Evolutionary conservation across 1,140 invertebrate species (phyloP).

Genomic region (Lamellibrachia luymesi): DNA sequence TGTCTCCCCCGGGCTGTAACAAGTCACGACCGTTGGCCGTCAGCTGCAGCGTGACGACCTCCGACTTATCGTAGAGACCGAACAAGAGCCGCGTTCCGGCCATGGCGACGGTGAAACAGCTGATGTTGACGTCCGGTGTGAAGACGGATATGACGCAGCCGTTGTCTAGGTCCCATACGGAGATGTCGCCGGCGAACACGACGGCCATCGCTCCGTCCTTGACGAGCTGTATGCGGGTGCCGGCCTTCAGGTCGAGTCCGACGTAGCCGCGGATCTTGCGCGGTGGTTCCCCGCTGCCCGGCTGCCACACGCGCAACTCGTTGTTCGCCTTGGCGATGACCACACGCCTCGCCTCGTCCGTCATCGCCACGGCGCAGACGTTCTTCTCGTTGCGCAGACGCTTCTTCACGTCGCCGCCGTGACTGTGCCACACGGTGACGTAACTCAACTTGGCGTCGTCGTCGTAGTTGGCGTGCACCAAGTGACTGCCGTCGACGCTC

Average conservation of each 20-base stretch:
- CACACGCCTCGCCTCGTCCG: conserved; percentile 44
- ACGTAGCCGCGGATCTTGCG: conserved; percentile 41
- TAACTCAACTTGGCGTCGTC: conserved; percentile 52
- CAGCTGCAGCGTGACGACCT: conserved; percentile 65
- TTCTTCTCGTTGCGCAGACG: conserved; percentile 50
- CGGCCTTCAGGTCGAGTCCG: conserved; percentile 39
- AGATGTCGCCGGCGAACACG: conserved; percentile 51
- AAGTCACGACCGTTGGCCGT: conserved; percentile 24
- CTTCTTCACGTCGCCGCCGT: conserved; percentile 43
- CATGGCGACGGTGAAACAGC: conserved; percentile 72
- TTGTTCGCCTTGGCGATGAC: conserved; percentile 48
- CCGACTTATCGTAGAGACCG: conserved; percentile 59
- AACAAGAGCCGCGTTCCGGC: conserved; percentile 72
- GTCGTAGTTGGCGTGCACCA: conserved; percentile 54
- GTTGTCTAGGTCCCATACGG: conserved; percentile 51
- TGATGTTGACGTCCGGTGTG: conserved; percentile 72
- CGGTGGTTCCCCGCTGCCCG: conserved; percentile 33
- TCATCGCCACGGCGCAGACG: conserved; percentile 48
- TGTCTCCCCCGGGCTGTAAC: neutral
- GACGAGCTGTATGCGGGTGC: conserved; percentile 46
- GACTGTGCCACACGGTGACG: conserved; percentile 53
- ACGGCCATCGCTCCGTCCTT: conserved; percentile 44
- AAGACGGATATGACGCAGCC: conserved; percentile 75
- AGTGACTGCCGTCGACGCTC: conserved; percentile 43
- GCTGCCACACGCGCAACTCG: conserved; percentile 52